These are phyloP conservation scores for Drosophila bocki DNA, from an alignment of 1,140 invertebrate species.

Conservation along the genomic window DNA sequence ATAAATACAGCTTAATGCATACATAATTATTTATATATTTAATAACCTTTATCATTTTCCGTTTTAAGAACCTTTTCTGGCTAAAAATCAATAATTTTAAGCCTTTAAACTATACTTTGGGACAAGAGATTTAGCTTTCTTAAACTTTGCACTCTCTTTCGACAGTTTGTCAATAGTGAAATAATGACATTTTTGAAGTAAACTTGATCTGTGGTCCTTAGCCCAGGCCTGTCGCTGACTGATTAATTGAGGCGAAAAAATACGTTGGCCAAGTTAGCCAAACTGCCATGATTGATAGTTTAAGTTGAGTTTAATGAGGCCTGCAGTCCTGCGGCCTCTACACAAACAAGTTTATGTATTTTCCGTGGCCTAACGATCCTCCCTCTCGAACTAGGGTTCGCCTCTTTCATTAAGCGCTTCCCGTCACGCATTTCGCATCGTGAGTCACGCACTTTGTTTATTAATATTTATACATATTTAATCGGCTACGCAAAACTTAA, in stretches of 20 bases:
- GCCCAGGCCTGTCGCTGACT: constrained; percentile 43
- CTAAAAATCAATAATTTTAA: background rate
- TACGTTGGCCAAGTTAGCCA: constrained; percentile 31
- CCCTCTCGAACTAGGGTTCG: background rate
- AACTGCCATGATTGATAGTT: constrained; percentile 70
- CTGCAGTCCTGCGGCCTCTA: constrained; percentile 19
- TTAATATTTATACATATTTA: constrained; percentile 64
- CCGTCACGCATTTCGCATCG: constrained; percentile 7
- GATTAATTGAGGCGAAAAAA: constrained; percentile 70
- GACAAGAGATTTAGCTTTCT: background rate
- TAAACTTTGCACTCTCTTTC: background rate
- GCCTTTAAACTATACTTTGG: background rate
- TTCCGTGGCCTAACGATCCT: background rate
- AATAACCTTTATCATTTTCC: background rate
- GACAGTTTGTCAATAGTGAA: background rate
- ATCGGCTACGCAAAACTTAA: constrained; percentile 57
- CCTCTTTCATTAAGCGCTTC: constrained; percentile 4
- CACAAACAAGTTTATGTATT: constrained; percentile 8
- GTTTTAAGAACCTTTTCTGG: background rate
- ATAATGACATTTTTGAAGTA: constrained; percentile 5
- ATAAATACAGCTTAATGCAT: too few relatives aligned
- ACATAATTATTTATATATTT: too few relatives aligned
- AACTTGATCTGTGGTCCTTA: constrained; percentile 11
- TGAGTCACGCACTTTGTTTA: constrained; percentile 39
- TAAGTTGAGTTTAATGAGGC: constrained; percentile 64